Conservation (phyloP, 2,113 vertebrate genomes). For the Mixornis gularis region DNA sequence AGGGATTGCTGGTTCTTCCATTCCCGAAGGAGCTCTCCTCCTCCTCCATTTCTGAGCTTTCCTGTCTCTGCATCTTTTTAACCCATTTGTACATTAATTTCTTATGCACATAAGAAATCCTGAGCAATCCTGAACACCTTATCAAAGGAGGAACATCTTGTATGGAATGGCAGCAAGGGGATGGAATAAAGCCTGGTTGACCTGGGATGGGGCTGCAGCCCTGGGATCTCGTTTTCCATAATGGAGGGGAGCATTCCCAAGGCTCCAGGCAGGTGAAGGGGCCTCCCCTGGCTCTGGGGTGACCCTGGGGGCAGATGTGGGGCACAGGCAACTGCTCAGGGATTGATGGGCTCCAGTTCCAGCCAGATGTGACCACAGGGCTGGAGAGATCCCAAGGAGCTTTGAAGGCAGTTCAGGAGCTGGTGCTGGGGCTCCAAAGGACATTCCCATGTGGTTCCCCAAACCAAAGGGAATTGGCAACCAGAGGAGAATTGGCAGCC, state of each 20-base stretch:
- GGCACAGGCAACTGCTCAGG: neutral
- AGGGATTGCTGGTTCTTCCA: conserved; percentile 25
- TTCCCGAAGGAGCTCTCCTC: conserved; percentile 39
- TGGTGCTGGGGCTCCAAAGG: neutral
- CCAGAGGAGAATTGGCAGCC: too few relatives aligned
- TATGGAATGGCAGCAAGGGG: rapidly evolving
- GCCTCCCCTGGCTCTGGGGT: neutral
- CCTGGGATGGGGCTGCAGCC: neutral
- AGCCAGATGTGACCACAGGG: neutral
- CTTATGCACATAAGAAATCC: neutral
- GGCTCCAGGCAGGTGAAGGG: neutral
- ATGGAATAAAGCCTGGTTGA: rapidly evolving
- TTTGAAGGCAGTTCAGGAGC: neutral
- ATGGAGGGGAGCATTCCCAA: rapidly evolving
- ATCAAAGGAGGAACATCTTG: neutral
- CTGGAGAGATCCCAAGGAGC: neutral
- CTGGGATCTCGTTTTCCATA: rapidly evolving
- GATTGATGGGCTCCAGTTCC: neutral
- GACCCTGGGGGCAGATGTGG: neutral
- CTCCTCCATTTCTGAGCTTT: neutral
- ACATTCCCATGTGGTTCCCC: neutral
- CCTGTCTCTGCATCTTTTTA: neutral
- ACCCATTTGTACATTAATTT: neutral
- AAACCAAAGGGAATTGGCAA: neutral
- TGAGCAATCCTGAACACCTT: conserved; percentile 40